Conservation (phyloP, 2,888 invertebrate species). For the Gortyna flavago region DNA sequence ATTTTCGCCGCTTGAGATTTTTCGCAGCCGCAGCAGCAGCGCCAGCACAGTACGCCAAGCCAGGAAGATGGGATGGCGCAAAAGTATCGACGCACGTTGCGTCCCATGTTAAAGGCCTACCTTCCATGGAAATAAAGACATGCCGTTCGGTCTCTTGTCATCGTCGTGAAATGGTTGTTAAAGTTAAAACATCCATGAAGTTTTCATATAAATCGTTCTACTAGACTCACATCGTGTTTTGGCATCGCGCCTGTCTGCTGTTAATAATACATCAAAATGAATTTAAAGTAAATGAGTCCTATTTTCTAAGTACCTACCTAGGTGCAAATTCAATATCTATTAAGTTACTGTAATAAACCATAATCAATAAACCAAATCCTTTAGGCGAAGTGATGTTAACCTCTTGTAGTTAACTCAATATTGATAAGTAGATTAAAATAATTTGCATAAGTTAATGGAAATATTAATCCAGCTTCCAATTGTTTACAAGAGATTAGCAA, state of each 20-base stretch:
- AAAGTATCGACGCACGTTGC: no score
- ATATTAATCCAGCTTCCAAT: constrained; percentile 36
- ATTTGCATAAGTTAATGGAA: constrained; percentile 57
- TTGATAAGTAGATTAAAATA: constrained; percentile 47
- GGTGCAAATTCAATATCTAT: no score
- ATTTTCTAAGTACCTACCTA: no score
- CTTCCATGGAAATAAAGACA: no score
- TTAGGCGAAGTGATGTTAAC: constrained; percentile 48
- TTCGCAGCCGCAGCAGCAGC: no score
- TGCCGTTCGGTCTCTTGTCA: no score
- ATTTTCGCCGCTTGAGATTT: no score
- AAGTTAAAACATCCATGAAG: not conserved
- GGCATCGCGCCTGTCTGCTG: not conserved
- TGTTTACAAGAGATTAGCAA: constrained; percentile 41
- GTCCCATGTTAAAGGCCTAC: no score
- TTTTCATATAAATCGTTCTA: not conserved
- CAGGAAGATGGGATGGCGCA: no score
- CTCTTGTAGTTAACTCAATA: constrained; percentile 29
- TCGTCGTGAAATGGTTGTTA: not conserved
- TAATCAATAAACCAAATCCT: constrained; percentile 20
- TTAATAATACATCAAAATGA: not conserved
- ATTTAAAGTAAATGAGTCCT: no score
- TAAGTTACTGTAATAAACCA: constrained; percentile 10
- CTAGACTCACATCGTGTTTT: not conserved
- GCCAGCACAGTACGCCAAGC: no score